Percentiles rank a stretch among this genome's conserved stretches.
Conservation (phyloP, 2,888 invertebrate genomes). For the Mylabris sibirica region DNA sequence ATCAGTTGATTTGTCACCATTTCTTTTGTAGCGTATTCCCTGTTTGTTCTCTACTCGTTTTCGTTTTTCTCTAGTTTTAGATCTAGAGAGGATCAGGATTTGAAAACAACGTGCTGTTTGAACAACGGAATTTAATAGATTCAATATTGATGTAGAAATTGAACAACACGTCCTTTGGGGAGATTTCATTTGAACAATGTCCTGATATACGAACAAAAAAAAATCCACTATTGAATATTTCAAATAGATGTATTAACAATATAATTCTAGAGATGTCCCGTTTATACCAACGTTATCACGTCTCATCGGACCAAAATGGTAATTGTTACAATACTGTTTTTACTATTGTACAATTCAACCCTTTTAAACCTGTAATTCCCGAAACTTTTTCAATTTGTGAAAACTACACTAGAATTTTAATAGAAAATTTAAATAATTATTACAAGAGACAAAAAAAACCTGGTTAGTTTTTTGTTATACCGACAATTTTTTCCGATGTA, state of each 20-base stretch:
- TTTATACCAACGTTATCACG: neutral
- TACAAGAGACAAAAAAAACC: neutral
- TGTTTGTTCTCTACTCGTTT: neutral
- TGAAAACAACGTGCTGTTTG: neutral
- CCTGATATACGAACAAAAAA: neutral
- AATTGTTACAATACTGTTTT: conserved; percentile 5
- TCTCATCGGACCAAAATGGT: neutral
- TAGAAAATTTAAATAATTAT: neutral
- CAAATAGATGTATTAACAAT: neutral
- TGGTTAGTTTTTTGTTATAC: neutral
- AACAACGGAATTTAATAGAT: neutral
- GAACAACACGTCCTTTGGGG: neutral
- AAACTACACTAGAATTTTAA: conserved; percentile 2
- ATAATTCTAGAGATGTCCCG: neutral
- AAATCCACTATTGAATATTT: conserved; percentile 6
- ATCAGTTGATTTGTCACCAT: conserved; percentile 4
- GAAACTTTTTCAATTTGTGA: conserved; percentile 1
- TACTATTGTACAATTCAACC: conserved; percentile 3
- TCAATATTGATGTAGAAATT: neutral
- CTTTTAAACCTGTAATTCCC: neutral
- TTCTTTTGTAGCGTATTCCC: neutral
- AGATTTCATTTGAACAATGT: neutral
- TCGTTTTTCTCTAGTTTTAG: neutral
- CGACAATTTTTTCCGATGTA: neutral
- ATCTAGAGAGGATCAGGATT: neutral